Conservation (phyloP, 2,113 vertebrate species). For the Heterotis niloticus region DNA sequence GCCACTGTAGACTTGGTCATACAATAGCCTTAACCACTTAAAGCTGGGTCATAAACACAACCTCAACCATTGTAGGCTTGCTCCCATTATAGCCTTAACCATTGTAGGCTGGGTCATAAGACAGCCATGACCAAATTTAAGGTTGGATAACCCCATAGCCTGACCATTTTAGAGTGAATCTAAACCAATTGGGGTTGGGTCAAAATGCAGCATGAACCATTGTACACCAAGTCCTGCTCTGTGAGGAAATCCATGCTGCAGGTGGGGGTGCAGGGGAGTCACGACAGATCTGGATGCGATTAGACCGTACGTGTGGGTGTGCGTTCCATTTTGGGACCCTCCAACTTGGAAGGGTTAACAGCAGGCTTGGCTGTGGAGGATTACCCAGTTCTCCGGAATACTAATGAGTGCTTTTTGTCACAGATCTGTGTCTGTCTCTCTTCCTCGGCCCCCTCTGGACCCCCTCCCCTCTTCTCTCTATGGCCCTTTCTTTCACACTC, state of each 20-base stretch:
- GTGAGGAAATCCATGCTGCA: not conserved
- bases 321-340: conserved; percentile 5
- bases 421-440: conserved; percentile 23
- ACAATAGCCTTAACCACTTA: no score
- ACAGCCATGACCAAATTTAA: no score
- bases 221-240: not conserved
- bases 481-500: conserved; percentile 40
- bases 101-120: no score
- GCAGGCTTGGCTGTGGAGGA: conserved; percentile 11
- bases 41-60: no score
- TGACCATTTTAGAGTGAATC: not conserved
- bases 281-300: not conserved
- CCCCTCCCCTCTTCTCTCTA: conserved; percentile 23
- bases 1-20: no score
- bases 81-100: no score
- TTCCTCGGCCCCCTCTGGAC: conserved; percentile 24
- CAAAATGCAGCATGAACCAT: not conserved
- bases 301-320: not conserved
- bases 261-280: not conserved
- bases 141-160: no score
- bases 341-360: conserved; percentile 10
- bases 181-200: not conserved
- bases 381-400: conserved; percentile 24
- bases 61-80: no score
- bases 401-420: conserved; percentile 28